A percentile compares a stretch with the other conserved stretches of the same genome.
Evolutionary conservation across 2,888 invertebrate genomes (phyloP).

Genomic region (Caenorhabditis auriculariae): DNA sequence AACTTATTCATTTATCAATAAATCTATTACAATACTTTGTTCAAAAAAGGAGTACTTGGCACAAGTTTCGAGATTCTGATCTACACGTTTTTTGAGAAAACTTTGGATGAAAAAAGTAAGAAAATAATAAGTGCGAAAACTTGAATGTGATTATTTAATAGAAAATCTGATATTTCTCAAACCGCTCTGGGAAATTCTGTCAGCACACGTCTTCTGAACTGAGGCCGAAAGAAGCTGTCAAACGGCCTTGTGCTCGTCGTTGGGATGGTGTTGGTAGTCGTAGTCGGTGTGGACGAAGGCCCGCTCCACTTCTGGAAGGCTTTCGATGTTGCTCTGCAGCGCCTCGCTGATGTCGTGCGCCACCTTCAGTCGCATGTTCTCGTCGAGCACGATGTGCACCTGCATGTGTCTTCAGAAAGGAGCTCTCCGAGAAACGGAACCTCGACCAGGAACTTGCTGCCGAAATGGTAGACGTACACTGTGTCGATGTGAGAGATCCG

Average conservation of each 20-base stretch:
- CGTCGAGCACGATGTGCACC: slow-evolving; percentile 65
- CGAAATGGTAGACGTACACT: slow-evolving; percentile 68
- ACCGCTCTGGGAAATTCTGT: not conserved
- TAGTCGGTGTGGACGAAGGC: slow-evolving; percentile 69
- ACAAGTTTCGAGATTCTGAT: too few species aligned
- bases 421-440: slow-evolving; percentile 34
- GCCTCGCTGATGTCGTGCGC: slow-evolving; percentile 68
- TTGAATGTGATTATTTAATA: not conserved
- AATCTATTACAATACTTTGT: too few species aligned
- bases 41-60: too few species aligned
- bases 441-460: slow-evolving; percentile 65
- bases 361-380: slow-evolving; percentile 64
- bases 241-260: slow-evolving; percentile 66
- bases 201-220: too few species aligned
- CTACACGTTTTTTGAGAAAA: too few species aligned
- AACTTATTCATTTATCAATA: too few species aligned
- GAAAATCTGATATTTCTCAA: not conserved
- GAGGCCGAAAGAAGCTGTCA: too few species aligned
- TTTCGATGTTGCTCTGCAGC: slow-evolving; percentile 67
- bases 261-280: slow-evolving; percentile 65
- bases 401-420: slow-evolving; percentile 8
- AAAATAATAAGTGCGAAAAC: too few species aligned
- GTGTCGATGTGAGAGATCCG: slow-evolving; percentile 65
- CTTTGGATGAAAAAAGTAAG: too few species aligned
- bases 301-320: slow-evolving; percentile 65